Conservation (phyloP, 2,113 vertebrate genomes). For the Dryoscopus gambensis region DNA sequence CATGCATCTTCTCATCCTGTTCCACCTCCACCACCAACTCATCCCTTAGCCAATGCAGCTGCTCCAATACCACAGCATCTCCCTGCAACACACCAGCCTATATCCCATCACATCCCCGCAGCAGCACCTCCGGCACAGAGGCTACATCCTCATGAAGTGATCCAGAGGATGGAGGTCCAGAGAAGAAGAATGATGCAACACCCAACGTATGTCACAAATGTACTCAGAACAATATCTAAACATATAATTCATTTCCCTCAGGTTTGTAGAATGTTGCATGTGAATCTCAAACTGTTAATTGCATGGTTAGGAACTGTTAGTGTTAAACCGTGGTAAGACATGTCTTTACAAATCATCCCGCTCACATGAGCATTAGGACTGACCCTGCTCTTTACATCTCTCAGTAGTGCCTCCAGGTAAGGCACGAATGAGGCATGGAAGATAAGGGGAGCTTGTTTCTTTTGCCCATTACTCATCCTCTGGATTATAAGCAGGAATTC, state of each 20-base stretch:
- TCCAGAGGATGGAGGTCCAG: conserved; percentile 97
- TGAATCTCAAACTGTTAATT: conserved; percentile 17
- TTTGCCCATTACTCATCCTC: neutral
- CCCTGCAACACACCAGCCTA: conserved; percentile 85
- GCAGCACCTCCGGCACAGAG: conserved; percentile 87
- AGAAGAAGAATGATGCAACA: conserved; percentile 96
- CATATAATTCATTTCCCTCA: conserved; percentile 33
- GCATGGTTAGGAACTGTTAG: conserved; percentile 10
- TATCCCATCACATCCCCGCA: conserved; percentile 89
- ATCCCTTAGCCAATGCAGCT: conserved; percentile 81
- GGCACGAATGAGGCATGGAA: neutral
- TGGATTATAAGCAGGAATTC: neutral
- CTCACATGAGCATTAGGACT: accelerated
- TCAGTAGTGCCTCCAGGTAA: neutral
- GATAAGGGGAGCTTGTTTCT: neutral
- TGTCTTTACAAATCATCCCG: neutral
- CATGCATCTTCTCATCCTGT: conserved; percentile 86
- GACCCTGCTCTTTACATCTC: neutral
- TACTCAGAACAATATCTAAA: conserved; percentile 58
- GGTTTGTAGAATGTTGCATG: conserved; percentile 45
- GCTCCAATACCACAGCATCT: conserved; percentile 88
- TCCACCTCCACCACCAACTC: conserved; percentile 83
- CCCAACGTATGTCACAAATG: conserved; percentile 85
- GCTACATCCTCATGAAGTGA: conserved; percentile 93
- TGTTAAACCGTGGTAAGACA: neutral